These are phyloP conservation scores for Saturnia japonica DNA, from an alignment of 2,888 invertebrate genomes.

Conservation along the genomic window DNA sequence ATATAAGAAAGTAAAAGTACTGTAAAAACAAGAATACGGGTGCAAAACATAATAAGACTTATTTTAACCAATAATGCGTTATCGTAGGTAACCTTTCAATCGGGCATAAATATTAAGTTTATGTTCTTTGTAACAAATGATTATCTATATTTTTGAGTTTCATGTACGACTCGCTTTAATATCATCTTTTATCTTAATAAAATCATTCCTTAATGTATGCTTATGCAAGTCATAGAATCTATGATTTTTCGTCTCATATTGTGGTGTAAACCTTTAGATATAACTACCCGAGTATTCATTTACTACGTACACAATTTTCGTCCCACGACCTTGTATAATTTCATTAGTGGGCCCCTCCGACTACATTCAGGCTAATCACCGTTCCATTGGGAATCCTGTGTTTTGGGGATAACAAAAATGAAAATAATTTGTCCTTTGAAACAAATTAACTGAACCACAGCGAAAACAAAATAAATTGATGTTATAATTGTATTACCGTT, in stretches of 20 bases:
- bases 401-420: not conserved
- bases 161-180: too few species aligned
- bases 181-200: too few species aligned
- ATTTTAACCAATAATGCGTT: too few species aligned
- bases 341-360: not conserved
- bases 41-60: too few species aligned
- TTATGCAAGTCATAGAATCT: too few species aligned
- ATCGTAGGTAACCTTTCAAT: too few species aligned
- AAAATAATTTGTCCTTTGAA: constrained; percentile 2
- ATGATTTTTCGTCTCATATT: not conserved
- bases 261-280: not conserved
- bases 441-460: not conserved
- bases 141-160: too few species aligned
- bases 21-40: too few species aligned
- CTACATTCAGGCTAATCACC: not conserved
- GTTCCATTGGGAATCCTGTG: constrained; percentile 6
- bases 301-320: not conserved
- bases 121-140: too few species aligned
- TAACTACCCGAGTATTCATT: not conserved
- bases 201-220: too few species aligned
- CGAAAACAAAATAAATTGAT: not conserved
- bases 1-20: too few species aligned
- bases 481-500: not conserved
- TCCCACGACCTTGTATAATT: not conserved
- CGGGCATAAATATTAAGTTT: too few species aligned